phyloP scores from a whole-genome alignment of 1,140 invertebrate species.

The Drosophila truncata region DNA sequence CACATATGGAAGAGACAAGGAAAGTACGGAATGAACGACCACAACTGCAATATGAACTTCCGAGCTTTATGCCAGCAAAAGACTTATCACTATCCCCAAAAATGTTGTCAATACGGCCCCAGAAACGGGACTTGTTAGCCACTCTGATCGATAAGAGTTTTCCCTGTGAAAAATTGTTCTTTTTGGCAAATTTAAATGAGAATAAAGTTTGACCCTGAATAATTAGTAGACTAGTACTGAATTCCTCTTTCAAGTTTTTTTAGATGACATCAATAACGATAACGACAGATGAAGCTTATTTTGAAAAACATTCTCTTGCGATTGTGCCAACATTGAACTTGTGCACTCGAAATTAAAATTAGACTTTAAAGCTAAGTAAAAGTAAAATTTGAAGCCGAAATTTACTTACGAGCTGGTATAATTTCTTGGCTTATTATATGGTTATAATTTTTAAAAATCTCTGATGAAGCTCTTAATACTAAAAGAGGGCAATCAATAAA shows the following conservation, averaged over 20 bases:
- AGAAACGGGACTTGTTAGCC: not conserved
- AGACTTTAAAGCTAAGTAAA: no score
- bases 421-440: not conserved
- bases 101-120: not conserved
- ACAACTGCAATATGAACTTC: not conserved
- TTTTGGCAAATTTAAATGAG: not conserved
- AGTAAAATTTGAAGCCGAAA: no score
- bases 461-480: not conserved
- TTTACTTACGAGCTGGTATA: not conserved
- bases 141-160: not conserved
- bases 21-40: constrained; percentile 6
- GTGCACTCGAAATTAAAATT: not conserved
- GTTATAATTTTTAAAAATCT: not conserved
- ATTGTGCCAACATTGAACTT: not conserved
- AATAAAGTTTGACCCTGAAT: not conserved
- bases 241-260: no score
- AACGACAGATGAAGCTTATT: no score
- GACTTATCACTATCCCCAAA: not conserved
- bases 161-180: not conserved
- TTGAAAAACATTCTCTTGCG: not conserved
- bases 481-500: not conserved
- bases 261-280: no score
- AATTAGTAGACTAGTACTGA: no score
- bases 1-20: not conserved
- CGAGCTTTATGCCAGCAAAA: constrained; percentile 2